Percentiles rank a stretch among this genome's conserved stretches.
phyloP scores from a whole-genome alignment of 2,113 vertebrate species.

The Xenopus tropicalis region UCB_Xtro_10.0 CM004446.2:151477001-151477500 shows the following conservation, averaged over 20 bases:
- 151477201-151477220: not conserved
- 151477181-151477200: too few species aligned
- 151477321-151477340: conserved; percentile 33
- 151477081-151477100: too few species aligned
- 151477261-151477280: conserved; percentile 33
- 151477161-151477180: too few species aligned
- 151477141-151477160: too few species aligned
- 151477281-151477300: conserved; percentile 33
- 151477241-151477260: conserved; percentile 12
- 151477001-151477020: too few species aligned
- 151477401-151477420: conserved; percentile 17
- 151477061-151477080: not conserved
- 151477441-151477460: conserved; percentile 13
- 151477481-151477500: conserved; percentile 25
- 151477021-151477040: too few species aligned
- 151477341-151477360: conserved; percentile 5
- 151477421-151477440: conserved; percentile 27
- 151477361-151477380: conserved; percentile 34
- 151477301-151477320: not conserved
- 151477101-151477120: too few species aligned
- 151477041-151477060: too few species aligned
- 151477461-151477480: conserved; percentile 37
- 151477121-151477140: not conserved
- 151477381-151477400: conserved; percentile 35
- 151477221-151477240: conserved; percentile 15